Base-by-base conservation (phyloP, 2,113 vertebrate species). In the human region DNA sequence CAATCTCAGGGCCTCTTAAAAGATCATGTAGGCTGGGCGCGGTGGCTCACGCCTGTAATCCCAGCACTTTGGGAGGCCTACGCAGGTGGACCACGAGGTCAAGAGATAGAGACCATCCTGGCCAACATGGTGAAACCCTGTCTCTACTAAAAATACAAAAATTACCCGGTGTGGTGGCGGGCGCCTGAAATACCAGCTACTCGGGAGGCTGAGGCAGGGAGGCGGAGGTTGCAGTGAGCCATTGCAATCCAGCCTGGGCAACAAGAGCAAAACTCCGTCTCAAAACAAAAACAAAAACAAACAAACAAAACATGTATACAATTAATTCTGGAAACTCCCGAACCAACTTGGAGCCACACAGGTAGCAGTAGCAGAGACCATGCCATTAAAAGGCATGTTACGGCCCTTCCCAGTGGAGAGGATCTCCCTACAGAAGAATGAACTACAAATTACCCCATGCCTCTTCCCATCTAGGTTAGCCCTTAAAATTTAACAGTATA, bases 281-380 rank as follows among this genome's bases (percentile, higher is more conserved):
- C 61, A 64, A 64, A 64, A 64, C 30, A 14, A 32, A 64, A 61
- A 61, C 27, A 64, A 61, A 61, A 90, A 96, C 95, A 82, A 93
- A 68, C 3, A 38, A 59, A 89, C 96, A 96, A 83, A 92, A 72
- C 1, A 43, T 35, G 38, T 17, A 22, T 50, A 72, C 81, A 50
- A 35, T 96, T 96, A 97, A 92, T 81, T 94, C 57, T 92, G 80
- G 92, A 95, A 96, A 93, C 90, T 96, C 95, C 68, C 83, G 93
- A 50, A 52, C 50, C 76, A 73, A 94, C n/a, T 91, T 80, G 80
- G 81, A 96, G 73, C 79, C 87, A 94, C 91, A 72, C 87, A 89
- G 86, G 93, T 86, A 89, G 93, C 91, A 87, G 64, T n/a, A 92
- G 45, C 70, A 94, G 45, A 96, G 93, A 88, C 59, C 23, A 32